These are phyloP conservation scores for Polia nebulosa DNA, from an alignment of 2,888 invertebrate genomes.

Conservation along the genomic window DNA sequence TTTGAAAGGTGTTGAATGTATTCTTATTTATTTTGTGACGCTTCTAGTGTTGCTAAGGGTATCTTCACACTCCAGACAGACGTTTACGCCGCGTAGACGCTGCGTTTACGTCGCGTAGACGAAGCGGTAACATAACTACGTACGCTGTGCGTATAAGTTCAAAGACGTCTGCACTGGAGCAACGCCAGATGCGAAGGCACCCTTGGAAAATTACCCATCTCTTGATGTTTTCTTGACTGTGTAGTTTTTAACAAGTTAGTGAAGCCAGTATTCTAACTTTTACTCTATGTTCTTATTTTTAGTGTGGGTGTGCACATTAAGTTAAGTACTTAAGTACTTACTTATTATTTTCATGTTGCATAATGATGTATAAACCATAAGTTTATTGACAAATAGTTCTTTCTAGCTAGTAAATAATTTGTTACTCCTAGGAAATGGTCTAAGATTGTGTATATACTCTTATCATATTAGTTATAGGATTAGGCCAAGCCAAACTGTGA, in stretches of 20 bases:
- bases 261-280: background rate
- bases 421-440: constrained; percentile 74
- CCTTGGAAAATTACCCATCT: background rate
- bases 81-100: background rate
- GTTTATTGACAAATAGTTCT: constrained; percentile 64
- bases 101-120: background rate
- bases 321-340: background rate
- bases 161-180: background rate
- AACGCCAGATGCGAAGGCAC: background rate
- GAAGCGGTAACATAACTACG: too few relatives aligned
- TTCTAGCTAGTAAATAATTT: constrained; percentile 69
- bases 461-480: constrained; percentile 65
- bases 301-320: background rate
- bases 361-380: constrained; percentile 53
- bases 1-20: background rate
- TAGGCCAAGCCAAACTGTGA: constrained; percentile 84
- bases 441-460: constrained; percentile 71
- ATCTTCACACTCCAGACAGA: background rate
- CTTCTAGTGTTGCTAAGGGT: background rate
- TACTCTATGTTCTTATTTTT: constrained; percentile 7
- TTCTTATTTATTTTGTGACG: background rate
- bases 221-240: background rate
- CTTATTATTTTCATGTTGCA: constrained; percentile 22
- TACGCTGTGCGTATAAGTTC: background rate
- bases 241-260: background rate